Evolutionary conservation across 2,888 invertebrate genomes (phyloP), one percentile per base, ranked within the genome.

Genomic region (Dendrolimus pini): DNA sequence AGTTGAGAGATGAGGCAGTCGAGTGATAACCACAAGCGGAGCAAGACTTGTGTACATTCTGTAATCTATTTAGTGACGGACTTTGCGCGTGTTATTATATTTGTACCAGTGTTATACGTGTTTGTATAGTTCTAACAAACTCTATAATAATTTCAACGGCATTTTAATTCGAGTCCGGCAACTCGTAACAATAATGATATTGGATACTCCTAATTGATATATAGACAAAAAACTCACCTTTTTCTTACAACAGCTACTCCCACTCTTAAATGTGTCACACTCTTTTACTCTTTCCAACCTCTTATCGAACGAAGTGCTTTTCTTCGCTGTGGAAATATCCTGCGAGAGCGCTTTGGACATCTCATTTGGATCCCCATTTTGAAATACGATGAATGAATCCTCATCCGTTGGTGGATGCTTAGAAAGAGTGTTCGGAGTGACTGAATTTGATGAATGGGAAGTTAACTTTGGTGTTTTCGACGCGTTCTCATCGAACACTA

Each of bases 311-410:
- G 82, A 73, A 7, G 77, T 60, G 9, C 77, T 74, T 12, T 64
- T 70, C 14, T 65, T 74, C 0, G 71, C 72, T 41, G 77, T 78
- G 0, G 75, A 74, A 41, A 54, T 14, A n/a, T 42, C 57, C 10
- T 42, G 56, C 9, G 59, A 52, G 1, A 18, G 42, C 2, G 41
- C 55, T 41, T 54, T 54, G 13, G 58, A 58, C 7, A 55, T 41
- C 13, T 59, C 55, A 6, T 47, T 47, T 9, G 47, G 47, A 47
- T 70, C 71, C 0, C 78, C 70, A 42, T 83, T 67, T 2, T 75
- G 80, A 64, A 89, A 89, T 13, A 87, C 83, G 56, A 88, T 84
- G 63, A 79, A 89, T 0, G 87, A 88, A 14, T 87, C 85, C 12
- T 85, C 84, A 52, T 80, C 74, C 1, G 71, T 74, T 30, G 69